Evolutionary conservation across 2,888 invertebrate species (phyloP).

Genomic region (Branchipolynoe longqiensis): DNA sequence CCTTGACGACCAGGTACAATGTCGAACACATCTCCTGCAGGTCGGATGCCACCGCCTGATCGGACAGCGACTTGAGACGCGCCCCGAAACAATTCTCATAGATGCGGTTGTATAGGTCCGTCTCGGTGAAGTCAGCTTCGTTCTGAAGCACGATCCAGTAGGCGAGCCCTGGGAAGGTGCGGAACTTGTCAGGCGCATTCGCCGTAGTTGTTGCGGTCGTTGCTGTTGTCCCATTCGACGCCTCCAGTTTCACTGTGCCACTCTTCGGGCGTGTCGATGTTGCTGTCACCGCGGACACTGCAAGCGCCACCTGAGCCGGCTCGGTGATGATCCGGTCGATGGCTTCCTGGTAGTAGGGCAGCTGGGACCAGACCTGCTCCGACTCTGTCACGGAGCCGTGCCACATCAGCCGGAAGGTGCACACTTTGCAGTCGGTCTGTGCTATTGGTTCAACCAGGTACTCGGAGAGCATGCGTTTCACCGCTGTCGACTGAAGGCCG

Average conservation of each 20-base stretch:
- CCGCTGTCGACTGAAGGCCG: constrained; percentile 40
- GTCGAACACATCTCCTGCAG: constrained; percentile 51
- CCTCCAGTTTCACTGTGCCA: constrained; percentile 13
- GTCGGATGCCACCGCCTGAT: constrained; percentile 35
- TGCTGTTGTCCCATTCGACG: too few species aligned
- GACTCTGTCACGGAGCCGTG: constrained; percentile 23
- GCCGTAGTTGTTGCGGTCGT: not conserved
- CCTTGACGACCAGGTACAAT: constrained; percentile 38
- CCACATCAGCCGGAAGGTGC: constrained; percentile 54
- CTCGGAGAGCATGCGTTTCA: constrained; percentile 43
- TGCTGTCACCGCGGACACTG: constrained; percentile 42
- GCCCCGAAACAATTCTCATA: constrained; percentile 52
- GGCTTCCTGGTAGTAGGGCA: constrained; percentile 38
- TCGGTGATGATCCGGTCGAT: constrained; percentile 45
- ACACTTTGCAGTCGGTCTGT: constrained; percentile 46
- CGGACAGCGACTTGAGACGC: constrained; percentile 34
- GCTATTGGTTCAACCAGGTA: constrained; percentile 44
- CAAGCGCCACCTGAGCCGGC: constrained; percentile 43
- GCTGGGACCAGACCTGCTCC: constrained; percentile 38
- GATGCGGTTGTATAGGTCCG: constrained; percentile 45
- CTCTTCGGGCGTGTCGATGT: constrained; percentile 49
- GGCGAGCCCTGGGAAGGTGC: constrained; percentile 46
- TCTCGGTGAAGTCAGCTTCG: constrained; percentile 33
- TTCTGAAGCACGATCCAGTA: constrained; percentile 52
- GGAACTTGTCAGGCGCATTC: constrained; percentile 7